Evolutionary conservation across 2,797 vertebrate species (phyloP).

Genomic region (Heterohyrax brucei): DNA sequence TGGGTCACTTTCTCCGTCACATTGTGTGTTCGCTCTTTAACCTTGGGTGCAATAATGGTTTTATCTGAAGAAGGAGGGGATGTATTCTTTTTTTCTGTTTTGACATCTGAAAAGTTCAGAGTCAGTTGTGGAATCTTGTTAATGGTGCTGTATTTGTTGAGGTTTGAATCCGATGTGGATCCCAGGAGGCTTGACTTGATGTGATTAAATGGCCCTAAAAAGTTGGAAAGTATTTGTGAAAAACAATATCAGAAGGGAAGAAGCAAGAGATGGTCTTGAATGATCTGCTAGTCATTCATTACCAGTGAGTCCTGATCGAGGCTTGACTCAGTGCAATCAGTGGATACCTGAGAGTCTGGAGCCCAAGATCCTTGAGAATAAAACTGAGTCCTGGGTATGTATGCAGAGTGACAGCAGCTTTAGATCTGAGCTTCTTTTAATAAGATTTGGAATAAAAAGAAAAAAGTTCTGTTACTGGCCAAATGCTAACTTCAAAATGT

Average conservation of each 20-base stretch:
- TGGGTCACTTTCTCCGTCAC: conserved; percentile 99
- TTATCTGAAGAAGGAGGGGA: conserved; percentile 98
- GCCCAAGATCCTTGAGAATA: background rate
- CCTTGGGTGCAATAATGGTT: conserved; percentile 98
- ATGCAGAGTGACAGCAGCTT: background rate
- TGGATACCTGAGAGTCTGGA: background rate
- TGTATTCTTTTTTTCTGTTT: conserved; percentile 97
- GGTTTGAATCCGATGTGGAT: conserved; percentile 99
- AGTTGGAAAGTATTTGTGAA: conserved; percentile 83
- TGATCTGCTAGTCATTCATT: conserved; percentile 40
- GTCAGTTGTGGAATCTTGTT: conserved; percentile 99
- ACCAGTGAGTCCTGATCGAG: conserved; percentile 40
- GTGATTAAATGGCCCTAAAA: conserved; percentile 97
- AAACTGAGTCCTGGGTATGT: background rate
- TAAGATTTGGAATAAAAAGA: conserved; percentile 36
- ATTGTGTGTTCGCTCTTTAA: conserved; percentile 99
- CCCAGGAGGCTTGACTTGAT: conserved; percentile 98
- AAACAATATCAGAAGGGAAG: conserved; percentile 71
- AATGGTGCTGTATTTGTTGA: conserved; percentile 99
- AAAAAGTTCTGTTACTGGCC: conserved; percentile 6
- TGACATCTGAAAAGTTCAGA: conserved; percentile 97
- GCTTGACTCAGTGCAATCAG: background rate
- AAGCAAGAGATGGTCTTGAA: conserved; percentile 59
- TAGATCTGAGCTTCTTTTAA: background rate
- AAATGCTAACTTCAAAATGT: conserved; percentile 29